Conservation (phyloP, 2,888 invertebrate genomes). For the Octodonta nipae region DNA sequence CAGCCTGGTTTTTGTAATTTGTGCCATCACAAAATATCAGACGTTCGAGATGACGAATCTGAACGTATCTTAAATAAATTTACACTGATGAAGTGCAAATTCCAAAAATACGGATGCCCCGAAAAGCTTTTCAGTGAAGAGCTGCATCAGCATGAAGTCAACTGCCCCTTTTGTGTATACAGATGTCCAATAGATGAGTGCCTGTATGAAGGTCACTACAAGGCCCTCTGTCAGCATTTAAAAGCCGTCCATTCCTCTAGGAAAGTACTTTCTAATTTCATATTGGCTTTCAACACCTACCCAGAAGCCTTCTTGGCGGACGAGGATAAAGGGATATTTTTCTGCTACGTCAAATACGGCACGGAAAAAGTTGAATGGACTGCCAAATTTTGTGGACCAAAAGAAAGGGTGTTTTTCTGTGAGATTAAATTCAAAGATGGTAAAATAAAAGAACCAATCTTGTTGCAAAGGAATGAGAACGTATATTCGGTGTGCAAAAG, state of each 20-base stretch:
- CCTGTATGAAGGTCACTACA: constrained; percentile 15
- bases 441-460: constrained; percentile 16
- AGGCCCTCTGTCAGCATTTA: constrained; percentile 19
- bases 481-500: constrained; percentile 15
- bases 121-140: constrained; percentile 19
- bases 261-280: constrained; percentile 17
- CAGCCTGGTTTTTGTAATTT: constrained; percentile 15
- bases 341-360: constrained; percentile 11
- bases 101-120: constrained; percentile 20
- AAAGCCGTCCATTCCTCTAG: constrained; percentile 23
- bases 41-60: constrained; percentile 17
- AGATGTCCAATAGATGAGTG: constrained; percentile 21
- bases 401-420: constrained; percentile 20
- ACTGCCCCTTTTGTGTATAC: constrained; percentile 23
- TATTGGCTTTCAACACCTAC: constrained; percentile 21
- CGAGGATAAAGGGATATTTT: constrained; percentile 22
- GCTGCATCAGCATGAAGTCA: constrained; percentile 18
- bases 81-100: constrained; percentile 20
- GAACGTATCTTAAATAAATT: constrained; percentile 20
- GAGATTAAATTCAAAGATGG: constrained; percentile 22
- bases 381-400: constrained; percentile 23
- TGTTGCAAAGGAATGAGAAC: constrained; percentile 17
- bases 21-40: constrained; percentile 18
- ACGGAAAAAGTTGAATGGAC: constrained; percentile 18
- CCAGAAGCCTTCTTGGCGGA: constrained; percentile 20